These are phyloP conservation scores for Junco hyemalis DNA, from an alignment of 2,113 vertebrate genomes.

Conservation along the genomic window DNA sequence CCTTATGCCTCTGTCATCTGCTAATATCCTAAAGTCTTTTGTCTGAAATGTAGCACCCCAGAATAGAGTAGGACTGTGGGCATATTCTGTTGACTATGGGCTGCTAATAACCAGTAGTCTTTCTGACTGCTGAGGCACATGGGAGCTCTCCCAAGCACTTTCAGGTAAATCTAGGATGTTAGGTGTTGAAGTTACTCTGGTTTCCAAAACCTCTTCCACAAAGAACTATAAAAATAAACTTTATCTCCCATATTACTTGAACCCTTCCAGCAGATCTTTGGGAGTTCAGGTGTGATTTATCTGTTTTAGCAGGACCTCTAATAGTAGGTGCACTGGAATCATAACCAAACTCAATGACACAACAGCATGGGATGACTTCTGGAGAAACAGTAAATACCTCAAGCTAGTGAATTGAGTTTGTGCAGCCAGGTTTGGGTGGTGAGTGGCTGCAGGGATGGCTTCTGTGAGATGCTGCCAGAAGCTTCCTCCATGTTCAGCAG, in stretches of 20 bases:
- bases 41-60: background rate
- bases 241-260: background rate
- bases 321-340: background rate
- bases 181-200: background rate
- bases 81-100: background rate
- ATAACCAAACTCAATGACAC: background rate
- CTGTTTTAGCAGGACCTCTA: background rate
- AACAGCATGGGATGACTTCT: background rate
- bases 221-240: background rate
- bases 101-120: background rate
- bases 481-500: background rate
- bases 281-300: background rate
- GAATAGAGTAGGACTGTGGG: background rate
- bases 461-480: background rate
- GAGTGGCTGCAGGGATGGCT: background rate
- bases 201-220: background rate
- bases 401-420: background rate
- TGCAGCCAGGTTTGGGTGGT: background rate
- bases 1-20: background rate
- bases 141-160: background rate
- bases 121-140: background rate
- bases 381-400: background rate
- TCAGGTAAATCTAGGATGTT: background rate
- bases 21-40: background rate
- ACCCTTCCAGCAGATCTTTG: background rate